Evolutionary conservation across 2,797 vertebrate genomes (phyloP).

Genomic region (Avahi laniger): DNA sequence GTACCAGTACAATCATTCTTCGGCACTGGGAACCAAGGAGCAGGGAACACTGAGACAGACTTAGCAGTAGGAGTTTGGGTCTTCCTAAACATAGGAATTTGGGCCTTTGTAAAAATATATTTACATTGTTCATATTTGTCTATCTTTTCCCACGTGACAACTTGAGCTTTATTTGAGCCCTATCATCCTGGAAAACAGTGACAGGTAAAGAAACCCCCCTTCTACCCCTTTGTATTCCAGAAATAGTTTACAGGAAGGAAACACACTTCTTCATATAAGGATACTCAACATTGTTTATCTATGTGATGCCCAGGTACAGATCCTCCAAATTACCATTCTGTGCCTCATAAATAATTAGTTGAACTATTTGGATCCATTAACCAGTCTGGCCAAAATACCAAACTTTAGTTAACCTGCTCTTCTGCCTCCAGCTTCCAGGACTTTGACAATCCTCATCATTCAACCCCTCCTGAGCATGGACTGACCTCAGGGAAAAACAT

Average conservation of each 20-base stretch:
- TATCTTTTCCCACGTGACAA: neutral
- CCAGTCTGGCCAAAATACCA: neutral
- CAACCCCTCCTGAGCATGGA: neutral
- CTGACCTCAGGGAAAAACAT: neutral
- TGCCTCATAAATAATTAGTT: neutral
- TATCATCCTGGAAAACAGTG: neutral
- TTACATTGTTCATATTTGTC: neutral
- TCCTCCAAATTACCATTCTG: neutral
- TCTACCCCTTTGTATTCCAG: neutral
- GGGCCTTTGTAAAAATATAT: neutral
- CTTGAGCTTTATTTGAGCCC: neutral
- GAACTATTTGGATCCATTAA: neutral
- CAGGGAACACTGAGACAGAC: too few relatives aligned
- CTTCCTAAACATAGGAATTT: neutral
- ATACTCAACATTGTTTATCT: neutral
- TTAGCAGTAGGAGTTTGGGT: neutral
- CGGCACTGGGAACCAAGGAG: too few relatives aligned
- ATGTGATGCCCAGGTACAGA: neutral
- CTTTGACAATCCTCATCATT: accelerated
- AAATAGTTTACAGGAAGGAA: neutral
- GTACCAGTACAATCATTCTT: too few relatives aligned
- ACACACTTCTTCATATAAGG: neutral
- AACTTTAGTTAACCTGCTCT: neutral
- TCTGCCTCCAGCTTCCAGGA: neutral
- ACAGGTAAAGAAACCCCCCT: accelerated